Evolutionary conservation across 1,140 invertebrate genomes (phyloP).

Genomic region (Andricus grossulariae): DNA sequence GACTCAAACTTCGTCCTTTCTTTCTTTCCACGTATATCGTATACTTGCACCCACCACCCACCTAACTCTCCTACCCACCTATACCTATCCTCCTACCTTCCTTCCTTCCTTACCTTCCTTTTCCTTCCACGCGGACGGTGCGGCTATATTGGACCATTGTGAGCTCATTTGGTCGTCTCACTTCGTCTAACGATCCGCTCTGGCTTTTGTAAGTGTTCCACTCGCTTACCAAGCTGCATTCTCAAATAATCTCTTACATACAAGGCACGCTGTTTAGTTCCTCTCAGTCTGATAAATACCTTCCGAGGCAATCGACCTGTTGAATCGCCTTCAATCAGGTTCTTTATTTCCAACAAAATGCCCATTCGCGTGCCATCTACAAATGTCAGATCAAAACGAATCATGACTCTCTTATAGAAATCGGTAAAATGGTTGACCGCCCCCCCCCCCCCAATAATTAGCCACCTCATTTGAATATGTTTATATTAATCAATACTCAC

Average conservation of each 20-base stretch:
- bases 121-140: conserved; percentile 12
- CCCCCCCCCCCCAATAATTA: no score
- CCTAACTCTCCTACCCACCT: conserved; percentile 4
- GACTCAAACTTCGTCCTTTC: conserved; percentile 24
- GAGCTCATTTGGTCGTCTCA: conserved; percentile 31
- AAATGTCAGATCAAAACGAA: conserved; percentile 5
- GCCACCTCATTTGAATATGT: no score
- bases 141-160: conserved; percentile 51
- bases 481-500: no score
- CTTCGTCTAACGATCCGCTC: conserved; percentile 30
- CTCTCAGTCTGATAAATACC: conserved; percentile 28
- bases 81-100: not conserved
- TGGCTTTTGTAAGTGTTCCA: conserved; percentile 30
- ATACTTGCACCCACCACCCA: not conserved
- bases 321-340: conserved; percentile 30
- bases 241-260: conserved; percentile 31
- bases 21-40: not conserved
- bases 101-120: conserved; percentile 22
- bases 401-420: no score
- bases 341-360: conserved; percentile 25
- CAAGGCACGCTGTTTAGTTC: conserved; percentile 17
- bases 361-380: conserved; percentile 21
- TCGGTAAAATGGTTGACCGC: no score
- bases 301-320: conserved; percentile 21
- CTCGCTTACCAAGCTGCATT: conserved; percentile 27